These are phyloP conservation scores for rat (Rattus norvegicus) DNA, from an alignment of 2,113 vertebrate genomes.

Conservation along the genomic window DNA sequence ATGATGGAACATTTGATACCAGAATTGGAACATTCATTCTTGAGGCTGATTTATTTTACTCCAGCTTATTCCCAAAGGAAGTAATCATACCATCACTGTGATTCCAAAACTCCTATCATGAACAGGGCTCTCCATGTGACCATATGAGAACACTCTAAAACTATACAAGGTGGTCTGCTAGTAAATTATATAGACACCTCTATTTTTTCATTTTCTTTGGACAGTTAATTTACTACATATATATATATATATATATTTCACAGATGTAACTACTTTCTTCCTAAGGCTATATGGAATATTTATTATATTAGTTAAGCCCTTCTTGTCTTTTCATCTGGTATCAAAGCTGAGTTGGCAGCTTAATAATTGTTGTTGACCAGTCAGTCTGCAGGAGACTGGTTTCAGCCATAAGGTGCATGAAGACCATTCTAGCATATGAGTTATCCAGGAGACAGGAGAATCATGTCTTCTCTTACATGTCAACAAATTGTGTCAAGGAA, in stretches of 20 bases:
- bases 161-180: slow-evolving; percentile 26
- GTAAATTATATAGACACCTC: slow-evolving; percentile 64
- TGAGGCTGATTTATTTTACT: neutral
- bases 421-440: neutral
- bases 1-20: neutral
- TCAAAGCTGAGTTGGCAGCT: neutral
- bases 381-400: neutral
- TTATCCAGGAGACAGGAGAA: neutral
- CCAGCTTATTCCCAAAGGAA: slow-evolving; percentile 17
- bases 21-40: neutral
- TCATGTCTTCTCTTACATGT: neutral
- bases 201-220: slow-evolving; percentile 64
- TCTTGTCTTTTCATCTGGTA: slow-evolving; percentile 52
- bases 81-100: neutral
- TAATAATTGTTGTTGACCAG: neutral
- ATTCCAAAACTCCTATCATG: slow-evolving; percentile 24
- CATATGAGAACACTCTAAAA: neutral
- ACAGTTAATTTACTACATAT: slow-evolving; percentile 69
- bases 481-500: slow-evolving; percentile 47
- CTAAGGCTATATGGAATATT: slow-evolving; percentile 21
- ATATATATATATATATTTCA: slow-evolving; percentile 57
- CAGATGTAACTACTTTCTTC: slow-evolving; percentile 62
- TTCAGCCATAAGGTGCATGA: neutral
- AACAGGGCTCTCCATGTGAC: slow-evolving; percentile 1
- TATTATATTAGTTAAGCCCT: slow-evolving; percentile 43